Evolutionary conservation across 1,140 invertebrate species (phyloP), one percentile per base, ranked within the genome.

Genomic region (Limonius californicus): DNA sequence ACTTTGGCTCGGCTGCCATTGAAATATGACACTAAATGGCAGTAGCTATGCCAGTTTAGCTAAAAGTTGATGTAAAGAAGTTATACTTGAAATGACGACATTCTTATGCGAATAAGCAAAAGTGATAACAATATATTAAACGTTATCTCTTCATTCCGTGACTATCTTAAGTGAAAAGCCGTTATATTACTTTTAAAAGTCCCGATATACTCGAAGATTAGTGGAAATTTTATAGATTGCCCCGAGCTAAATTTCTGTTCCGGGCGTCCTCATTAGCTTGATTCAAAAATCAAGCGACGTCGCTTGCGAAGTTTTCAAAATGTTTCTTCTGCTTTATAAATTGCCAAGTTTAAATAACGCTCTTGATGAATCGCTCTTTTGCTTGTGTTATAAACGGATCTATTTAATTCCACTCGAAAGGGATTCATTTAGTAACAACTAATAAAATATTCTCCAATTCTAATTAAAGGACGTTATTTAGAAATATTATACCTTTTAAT

Each of bases 201-300:
- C 54, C 54, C 20, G 20, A 55, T 32, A 55, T 55, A 55, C 54
- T 27, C 18, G 27, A 57, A 62, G 54, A 62, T 62, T 62, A 62
- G 54, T 56, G 54, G 47, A 62, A 62, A 62, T 35, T 62, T 62
- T 62, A 32, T 57, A 57, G 45, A 62, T 57, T 54, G 61, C 61
- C 43, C 15, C 32, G 39, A 57, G 61, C 54, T 57, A 62, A 62
- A 54, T 62, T 62, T 62, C 61, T 45, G 42, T 9, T 1, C 12
- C 32, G 23, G 4, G 11, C 32, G 30, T 57, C 57, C 19, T 50
- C 54, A 62, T 62, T 62, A 62, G 54, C 54, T 62, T 57, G 45
- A 57, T 62, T 62, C 45, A 62, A 62, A 61, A 62, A 62, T 62
- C 61, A 62, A 56, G 53, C 42, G 45, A 16, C 43, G 21, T 23